Base-by-base conservation (phyloP, 1,140 invertebrate species). In the Battus philenor region DNA sequence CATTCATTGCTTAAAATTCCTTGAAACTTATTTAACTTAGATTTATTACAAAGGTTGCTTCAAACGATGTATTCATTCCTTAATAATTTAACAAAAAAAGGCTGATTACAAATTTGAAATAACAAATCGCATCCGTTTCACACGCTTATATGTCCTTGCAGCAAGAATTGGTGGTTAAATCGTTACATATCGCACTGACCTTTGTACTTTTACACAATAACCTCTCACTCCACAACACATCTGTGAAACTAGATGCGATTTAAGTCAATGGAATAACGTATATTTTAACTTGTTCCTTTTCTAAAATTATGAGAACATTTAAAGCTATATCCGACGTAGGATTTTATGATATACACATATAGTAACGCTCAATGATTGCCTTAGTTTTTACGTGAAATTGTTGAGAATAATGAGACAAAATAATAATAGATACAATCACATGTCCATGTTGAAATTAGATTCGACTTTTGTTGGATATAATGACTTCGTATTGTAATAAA, bases 131-230 rank as follows among this genome's bases (percentile, higher is more conserved):
- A 41, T 27, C 38, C 38, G 38, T 16, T 41, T 41, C 38, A 27
- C 38, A 41, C 38, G 38, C 13, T 41, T 13, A 6, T 8, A 15
- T 17, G 38, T 41, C 38, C 38, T 41, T 41, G 38, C 38, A 27
- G n/a, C 11, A 17, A 27, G 24, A 41, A 15, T 36, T 20, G 11
- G 33, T n/a, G 17, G 13, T 41, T 9, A 17, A 4, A n/a, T 11
- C n/a, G 9, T 41, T 41, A 29, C 38, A 41, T 26, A 41, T 26
- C 15, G 46, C 30, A 32, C 45, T 58, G 59, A 66, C 55, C 62
- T 65, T 65, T 64, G 16, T 20, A 39, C 27, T 44, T 41, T 65
- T 65, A 36, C 61, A 51, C 50, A 66, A 66, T 61, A 52, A 61
- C 58, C 62, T 52, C 58, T 66, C 55, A 54, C 51, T 47, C 32